phyloP scores from a whole-genome alignment of 2,888 invertebrate species.

The Neoitamus cyanurus region DNA sequence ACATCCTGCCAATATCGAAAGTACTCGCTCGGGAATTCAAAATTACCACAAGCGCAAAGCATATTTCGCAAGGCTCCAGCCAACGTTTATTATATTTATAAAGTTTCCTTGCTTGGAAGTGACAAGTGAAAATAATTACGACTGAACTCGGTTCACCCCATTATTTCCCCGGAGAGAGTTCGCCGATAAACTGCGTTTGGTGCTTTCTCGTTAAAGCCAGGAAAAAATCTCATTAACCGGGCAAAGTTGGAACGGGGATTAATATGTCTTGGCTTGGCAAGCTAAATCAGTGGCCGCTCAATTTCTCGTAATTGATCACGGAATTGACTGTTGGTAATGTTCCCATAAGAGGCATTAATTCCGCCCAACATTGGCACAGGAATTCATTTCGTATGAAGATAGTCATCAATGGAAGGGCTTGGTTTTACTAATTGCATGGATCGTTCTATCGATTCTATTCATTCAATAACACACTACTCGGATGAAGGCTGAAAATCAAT shows the following conservation, averaged over 20 bases:
- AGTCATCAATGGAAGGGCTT: not conserved
- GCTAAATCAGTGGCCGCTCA: not conserved
- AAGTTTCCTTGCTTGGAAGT: not conserved
- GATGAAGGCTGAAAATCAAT: no score
- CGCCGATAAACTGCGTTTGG: not conserved
- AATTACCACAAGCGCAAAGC: not conserved
- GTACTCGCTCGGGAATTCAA: not conserved
- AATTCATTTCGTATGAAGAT: not conserved
- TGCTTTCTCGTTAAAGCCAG: not conserved
- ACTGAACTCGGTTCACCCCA: not conserved
- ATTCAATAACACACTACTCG: no score
- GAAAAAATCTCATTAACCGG: not conserved
- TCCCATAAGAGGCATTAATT: not conserved
- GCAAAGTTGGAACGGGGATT: not conserved
- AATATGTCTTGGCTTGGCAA: not conserved
- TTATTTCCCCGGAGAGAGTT: not conserved
- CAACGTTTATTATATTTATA: not conserved
- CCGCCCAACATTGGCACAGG: not conserved
- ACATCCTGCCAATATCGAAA: not conserved
- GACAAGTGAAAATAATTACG: slow-evolving; percentile 1
- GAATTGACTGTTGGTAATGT: not conserved
- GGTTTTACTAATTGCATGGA: not conserved
- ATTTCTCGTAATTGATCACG: not conserved
- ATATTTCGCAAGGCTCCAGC: not conserved
- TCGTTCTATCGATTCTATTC: no score